Evolutionary conservation across 2,888 invertebrate genomes (phyloP).

Genomic region (Lithosia quadra): DNA sequence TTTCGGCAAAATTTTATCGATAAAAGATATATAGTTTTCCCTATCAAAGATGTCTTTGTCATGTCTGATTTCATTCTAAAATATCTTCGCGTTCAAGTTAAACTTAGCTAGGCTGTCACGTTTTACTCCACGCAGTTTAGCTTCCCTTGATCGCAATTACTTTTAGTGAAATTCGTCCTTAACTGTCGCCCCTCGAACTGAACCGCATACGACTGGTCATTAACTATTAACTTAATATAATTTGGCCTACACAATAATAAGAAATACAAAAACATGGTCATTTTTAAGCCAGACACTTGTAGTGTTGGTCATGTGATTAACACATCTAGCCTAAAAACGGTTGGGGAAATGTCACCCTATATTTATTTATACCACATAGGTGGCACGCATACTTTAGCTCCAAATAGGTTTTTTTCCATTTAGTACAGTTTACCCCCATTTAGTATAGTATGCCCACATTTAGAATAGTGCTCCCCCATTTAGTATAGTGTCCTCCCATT

Average conservation of each 20-base stretch:
- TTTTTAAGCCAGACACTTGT: not conserved
- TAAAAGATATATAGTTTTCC: not conserved
- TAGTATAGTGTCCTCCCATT: not conserved
- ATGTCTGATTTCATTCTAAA: not conserved
- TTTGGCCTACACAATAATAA: conserved; percentile 19
- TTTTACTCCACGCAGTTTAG: not conserved
- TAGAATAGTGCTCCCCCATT: not conserved
- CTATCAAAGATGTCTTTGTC: not conserved
- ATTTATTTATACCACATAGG: too few relatives aligned
- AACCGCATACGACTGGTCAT: not conserved
- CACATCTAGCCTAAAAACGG: not conserved
- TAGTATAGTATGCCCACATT: too few relatives aligned
- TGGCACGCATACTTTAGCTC: too few relatives aligned
- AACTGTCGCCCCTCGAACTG: not conserved
- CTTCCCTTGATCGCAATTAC: not conserved
- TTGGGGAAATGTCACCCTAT: not conserved
- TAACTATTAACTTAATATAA: conserved; percentile 13
- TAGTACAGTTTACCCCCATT: not conserved
- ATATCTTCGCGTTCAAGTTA: not conserved
- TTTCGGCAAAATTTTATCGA: too few relatives aligned
- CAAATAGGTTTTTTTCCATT: too few relatives aligned
- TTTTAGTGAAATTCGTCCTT: not conserved
- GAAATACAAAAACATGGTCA: not conserved
- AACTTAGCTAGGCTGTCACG: not conserved
- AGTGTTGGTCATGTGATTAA: not conserved